A percentile compares a stretch with the other conserved stretches of the same genome.
Conservation (phyloP, 1,140 invertebrate species). For the Leptinotarsa defecta region DNA sequence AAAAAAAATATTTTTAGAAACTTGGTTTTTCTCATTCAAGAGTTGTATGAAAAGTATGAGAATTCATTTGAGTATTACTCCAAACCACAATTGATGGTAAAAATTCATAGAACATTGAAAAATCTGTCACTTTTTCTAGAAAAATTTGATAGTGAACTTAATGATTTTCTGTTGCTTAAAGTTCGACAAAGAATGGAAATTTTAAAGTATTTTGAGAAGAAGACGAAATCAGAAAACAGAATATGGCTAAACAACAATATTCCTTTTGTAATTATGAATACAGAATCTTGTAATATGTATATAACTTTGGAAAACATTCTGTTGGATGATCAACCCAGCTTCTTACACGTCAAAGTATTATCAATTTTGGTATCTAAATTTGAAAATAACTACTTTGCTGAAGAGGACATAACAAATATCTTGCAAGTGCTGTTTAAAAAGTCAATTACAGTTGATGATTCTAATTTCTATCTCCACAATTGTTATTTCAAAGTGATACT, state of each 20-base stretch:
- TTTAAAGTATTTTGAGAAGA: constrained; percentile 9
- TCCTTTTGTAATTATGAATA: constrained; percentile 28
- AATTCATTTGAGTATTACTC: constrained; percentile 11
- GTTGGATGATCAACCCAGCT: constrained; percentile 24
- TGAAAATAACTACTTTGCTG: constrained; percentile 20
- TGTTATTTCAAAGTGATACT: constrained; percentile 39
- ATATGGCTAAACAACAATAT: constrained; percentile 42
- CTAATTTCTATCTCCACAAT: constrained; percentile 33
- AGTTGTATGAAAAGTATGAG: constrained; percentile 38
- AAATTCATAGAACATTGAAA: constrained; percentile 5
- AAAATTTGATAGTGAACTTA: constrained; percentile 17
- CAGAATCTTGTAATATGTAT: background rate
- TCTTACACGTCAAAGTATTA: constrained; percentile 38
- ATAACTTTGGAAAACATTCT: constrained; percentile 22
- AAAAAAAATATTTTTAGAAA: constrained; percentile 33
- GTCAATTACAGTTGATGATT: constrained; percentile 12
- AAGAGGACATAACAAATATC: constrained; percentile 8
- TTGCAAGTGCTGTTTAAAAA: constrained; percentile 27
- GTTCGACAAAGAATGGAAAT: constrained; percentile 8
- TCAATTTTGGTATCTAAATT: constrained; percentile 32
- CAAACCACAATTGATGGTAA: background rate
- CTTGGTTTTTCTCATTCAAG: constrained; percentile 33
- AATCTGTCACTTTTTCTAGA: background rate
- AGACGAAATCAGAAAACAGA: constrained; percentile 25
- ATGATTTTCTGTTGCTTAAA: constrained; percentile 35